Conservation (phyloP, 1,140 invertebrate species). For the Phenacoccus solenopsis region DNA sequence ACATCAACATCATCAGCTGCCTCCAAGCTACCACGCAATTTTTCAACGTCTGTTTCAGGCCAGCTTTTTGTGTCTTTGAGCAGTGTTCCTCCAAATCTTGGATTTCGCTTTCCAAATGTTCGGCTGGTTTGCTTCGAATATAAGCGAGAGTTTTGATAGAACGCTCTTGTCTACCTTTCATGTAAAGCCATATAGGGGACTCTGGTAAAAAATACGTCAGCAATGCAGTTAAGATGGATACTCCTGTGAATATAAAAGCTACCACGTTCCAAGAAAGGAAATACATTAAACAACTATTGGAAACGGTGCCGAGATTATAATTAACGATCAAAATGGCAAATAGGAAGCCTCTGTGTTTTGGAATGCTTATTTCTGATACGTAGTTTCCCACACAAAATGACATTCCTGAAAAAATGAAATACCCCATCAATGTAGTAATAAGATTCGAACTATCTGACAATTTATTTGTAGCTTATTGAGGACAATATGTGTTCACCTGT, state of each 20-base stretch:
- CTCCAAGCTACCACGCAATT: background rate
- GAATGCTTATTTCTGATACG: background rate
- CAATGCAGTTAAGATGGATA: background rate
- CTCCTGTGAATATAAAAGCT: background rate
- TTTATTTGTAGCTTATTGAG: no score
- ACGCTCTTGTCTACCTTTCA: background rate
- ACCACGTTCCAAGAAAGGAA: background rate
- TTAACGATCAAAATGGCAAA: background rate
- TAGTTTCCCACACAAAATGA: background rate
- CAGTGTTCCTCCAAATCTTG: background rate
- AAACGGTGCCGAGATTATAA: background rate
- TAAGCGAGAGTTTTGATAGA: background rate
- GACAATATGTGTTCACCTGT: no score
- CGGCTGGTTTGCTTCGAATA: background rate
- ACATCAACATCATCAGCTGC: background rate
- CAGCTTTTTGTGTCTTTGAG: background rate
- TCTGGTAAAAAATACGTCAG: background rate
- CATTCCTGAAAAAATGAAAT: background rate
- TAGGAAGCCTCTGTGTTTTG: background rate
- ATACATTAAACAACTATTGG: background rate
- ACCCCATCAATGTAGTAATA: no score
- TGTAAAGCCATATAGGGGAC: background rate
- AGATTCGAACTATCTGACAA: no score
- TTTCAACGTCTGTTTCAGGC: background rate
- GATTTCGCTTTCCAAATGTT: background rate